Evolutionary conservation across 2,888 invertebrate genomes (phyloP), one percentile per base, ranked within the genome.

Genomic region (Folsomia manolachei): DNA sequence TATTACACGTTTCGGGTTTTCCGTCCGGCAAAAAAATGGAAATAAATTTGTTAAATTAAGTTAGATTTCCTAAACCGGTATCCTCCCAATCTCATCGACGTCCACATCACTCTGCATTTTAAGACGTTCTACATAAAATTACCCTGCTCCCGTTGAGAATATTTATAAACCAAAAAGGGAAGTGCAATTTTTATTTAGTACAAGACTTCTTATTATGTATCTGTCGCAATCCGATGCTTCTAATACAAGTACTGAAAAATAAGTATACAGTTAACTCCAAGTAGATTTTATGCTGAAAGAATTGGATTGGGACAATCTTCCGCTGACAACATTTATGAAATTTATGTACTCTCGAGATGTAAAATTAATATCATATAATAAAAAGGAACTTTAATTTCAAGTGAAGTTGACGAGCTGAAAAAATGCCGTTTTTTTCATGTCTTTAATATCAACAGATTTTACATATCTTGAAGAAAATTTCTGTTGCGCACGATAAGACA

Each of bases 321-420:
- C 56, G 56, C 7, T 19, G 21, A n/a, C n/a, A 21, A 56, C 7
- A 56, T 56, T 19, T 56, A 19, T 56, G 56, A 56, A 56, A 56
- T 56, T 56, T 56, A 7, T 56, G 56, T 56, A 56, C 56, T 14
- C 21, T 56, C 56, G 56, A 56, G 56, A 56, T 56, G n/a, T n/a
- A 56, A 39, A 9, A 39, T 39, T 39, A 39, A 39, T 39, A 39
- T 39, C 4, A 39, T 39, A 9, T 39, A 4, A 39, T 14, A 9
- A 9, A 14, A 39, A 4, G 39, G 39, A 39, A 39, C 39, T 39
- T 39, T 39, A 39, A 39, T n/a, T n/a, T n/a, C n/a, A n/a, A n/a
- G n/a, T n/a, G n/a, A n/a, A n/a, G n/a, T n/a, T n/a, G n/a, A n/a
- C n/a, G n/a, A n/a, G n/a, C n/a, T n/a, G n/a, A n/a, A n/a, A n/a